These are phyloP conservation scores for Glossosoma conforme DNA, from an alignment of 1,140 invertebrate species.

Conservation along the genomic window DNA sequence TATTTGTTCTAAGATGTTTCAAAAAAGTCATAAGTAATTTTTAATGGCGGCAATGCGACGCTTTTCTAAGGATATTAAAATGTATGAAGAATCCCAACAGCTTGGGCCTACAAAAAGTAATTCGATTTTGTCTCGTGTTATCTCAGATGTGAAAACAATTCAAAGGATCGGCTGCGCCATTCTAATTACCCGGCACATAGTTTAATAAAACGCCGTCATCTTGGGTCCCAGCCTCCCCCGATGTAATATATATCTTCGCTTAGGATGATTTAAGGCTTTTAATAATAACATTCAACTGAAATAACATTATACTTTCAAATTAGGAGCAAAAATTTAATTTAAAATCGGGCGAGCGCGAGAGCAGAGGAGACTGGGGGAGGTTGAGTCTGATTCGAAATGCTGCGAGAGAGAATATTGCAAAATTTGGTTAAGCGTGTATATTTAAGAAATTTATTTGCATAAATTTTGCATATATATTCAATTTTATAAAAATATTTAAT, in stretches of 20 bases:
- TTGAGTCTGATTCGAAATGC: too few relatives aligned
- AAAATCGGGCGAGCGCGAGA: constrained; percentile 44
- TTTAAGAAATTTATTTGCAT: too few relatives aligned
- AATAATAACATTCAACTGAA: constrained; percentile 52
- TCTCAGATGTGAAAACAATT: constrained; percentile 28
- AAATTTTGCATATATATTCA: too few relatives aligned
- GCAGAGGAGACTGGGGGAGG: constrained; percentile 22
- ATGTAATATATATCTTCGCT: constrained; percentile 30
- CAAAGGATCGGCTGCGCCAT: constrained; percentile 14
- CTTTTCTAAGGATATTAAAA: too few relatives aligned
- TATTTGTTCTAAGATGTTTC: too few relatives aligned
- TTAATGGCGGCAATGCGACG: too few relatives aligned
- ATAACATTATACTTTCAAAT: constrained; percentile 57
- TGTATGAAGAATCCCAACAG: too few relatives aligned
- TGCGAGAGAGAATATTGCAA: too few relatives aligned
- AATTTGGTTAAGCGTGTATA: too few relatives aligned
- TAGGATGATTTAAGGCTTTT: constrained; percentile 54
- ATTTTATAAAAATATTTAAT: too few relatives aligned
- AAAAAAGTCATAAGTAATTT: too few relatives aligned
- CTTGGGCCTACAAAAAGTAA: too few relatives aligned
- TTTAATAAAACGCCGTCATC: constrained; percentile 19
- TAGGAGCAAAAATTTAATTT: constrained; percentile 56
- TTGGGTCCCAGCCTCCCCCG: constrained; percentile 10
- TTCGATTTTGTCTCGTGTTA: constrained; percentile 11
- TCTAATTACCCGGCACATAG: constrained; percentile 11